Base-by-base conservation (phyloP, 2,888 invertebrate species). In the Melinaea marsaeus region DNA sequence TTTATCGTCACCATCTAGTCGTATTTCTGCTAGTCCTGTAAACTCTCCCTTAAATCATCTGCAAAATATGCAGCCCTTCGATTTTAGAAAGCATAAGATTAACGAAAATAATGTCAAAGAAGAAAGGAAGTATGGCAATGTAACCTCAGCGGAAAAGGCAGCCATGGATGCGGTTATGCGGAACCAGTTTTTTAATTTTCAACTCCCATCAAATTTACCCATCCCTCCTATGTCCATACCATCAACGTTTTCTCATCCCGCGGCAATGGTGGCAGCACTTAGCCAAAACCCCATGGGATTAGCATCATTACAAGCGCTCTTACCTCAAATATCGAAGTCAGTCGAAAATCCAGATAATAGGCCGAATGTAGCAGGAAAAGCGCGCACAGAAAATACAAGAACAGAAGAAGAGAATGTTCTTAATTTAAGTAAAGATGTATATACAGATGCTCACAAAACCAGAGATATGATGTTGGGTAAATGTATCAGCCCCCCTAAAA, bases 61-160 rank as follows among this genome's bases (percentile, higher is more conserved):
- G 57, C 97, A 98, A 87, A 98, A 95, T 76, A 98, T 98, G 98
- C 98, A 98, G 79, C 98, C 98, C 0, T 97, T 97, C 81, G 98
- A 98, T 83, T 98, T 96, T 79, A 93, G 97, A 42, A 96, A 96
- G 74, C 79, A 84, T 61, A 86, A 83, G 70, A 75, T 84, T 66
- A 86, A 67, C 65, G 91, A 81, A 78, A 81, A 4, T 35, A 77
- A 71, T 42, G 77, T 85, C 71, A 84, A 91, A 80, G 73, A 89
- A 91, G 75, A 90, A 56, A 91, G 91, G 71, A 92, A 92, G 65
- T 90, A 81, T 47, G 85, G 86, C 35, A 74, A 85, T 54, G 80
- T 79, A 60, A 74, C 81, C 5, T 67, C 68, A 3, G 80, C 85
- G 34, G 86, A 90, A 66, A 88, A 86, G 69, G 89, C 79, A 64